Conservation (phyloP, 1,140 invertebrate genomes). For the Rhagoletis pomonella region DNA sequence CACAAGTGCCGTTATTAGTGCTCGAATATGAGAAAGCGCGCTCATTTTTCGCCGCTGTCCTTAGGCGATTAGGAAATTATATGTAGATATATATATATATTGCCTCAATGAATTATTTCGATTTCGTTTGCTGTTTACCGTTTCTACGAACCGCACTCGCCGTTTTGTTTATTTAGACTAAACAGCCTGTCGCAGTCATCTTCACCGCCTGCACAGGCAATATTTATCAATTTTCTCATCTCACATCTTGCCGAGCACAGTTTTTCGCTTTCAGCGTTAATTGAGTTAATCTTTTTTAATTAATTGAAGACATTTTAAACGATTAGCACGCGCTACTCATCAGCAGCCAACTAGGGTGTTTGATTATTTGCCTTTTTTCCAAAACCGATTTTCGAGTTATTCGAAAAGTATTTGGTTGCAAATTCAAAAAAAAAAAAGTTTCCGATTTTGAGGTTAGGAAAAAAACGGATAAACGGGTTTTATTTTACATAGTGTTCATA, state of each 20-base stretch:
- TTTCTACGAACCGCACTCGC: conserved; percentile 9
- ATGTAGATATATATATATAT: background rate
- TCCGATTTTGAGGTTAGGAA: too few relatives aligned
- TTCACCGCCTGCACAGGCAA: background rate
- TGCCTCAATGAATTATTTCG: background rate
- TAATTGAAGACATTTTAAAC: conserved; percentile 48
- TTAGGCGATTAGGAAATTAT: background rate
- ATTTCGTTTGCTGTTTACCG: conserved; percentile 1
- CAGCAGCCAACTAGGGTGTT: background rate
- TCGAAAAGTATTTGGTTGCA: too few relatives aligned
- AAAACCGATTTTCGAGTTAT: too few relatives aligned
- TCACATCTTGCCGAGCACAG: background rate
- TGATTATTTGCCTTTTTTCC: too few relatives aligned
- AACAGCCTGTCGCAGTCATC: background rate
- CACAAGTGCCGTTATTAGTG: background rate
- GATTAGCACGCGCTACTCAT: conserved; percentile 44
- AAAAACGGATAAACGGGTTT: too few relatives aligned
- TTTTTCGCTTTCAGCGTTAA: background rate
- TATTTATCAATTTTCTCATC: conserved; percentile 17
- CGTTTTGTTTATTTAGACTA: background rate
- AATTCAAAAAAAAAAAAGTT: too few relatives aligned
- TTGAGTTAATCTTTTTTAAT: conserved; percentile 49
- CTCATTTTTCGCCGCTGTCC: background rate
- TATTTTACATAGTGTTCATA: too few relatives aligned
- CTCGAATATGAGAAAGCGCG: background rate